phyloP scores from a whole-genome alignment of 2,113 vertebrate genomes.

The Corythornis cristatus region DNA sequence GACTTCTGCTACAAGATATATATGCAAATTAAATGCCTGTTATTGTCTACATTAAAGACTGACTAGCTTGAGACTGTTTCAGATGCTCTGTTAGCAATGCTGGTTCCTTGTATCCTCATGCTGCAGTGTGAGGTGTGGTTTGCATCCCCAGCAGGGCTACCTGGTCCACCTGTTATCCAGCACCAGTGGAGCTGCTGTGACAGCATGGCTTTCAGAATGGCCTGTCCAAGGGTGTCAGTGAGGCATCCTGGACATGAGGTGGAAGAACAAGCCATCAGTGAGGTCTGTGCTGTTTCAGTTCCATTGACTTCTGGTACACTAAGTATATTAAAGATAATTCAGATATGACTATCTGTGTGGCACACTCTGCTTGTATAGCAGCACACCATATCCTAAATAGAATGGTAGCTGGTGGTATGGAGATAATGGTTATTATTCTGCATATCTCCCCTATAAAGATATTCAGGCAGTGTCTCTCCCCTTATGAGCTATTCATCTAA shows the following conservation, averaged over 20 bases:
- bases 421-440: constrained; percentile 62
- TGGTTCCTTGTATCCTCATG: not conserved
- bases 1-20: not conserved
- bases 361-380: not conserved
- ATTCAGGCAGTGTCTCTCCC: constrained; percentile 43
- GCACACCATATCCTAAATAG: not conserved
- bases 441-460: constrained; percentile 39
- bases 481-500: constrained; percentile 63
- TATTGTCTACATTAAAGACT: not conserved
- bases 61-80: not conserved
- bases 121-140: not conserved
- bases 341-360: constrained; percentile 26
- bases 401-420: constrained; percentile 33
- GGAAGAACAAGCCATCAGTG: not conserved
- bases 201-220: not conserved
- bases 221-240: not conserved
- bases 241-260: not conserved
- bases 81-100: not conserved
- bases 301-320: constrained; percentile 1
- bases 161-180: not conserved
- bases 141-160: not conserved
- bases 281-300: not conserved
- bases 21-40: not conserved
- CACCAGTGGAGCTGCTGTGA: not conserved
- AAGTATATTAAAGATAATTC: constrained; percentile 29